phyloP scores from a whole-genome alignment of 2,797 vertebrate genomes.

The Hippopotamyrus pictus region DNA sequence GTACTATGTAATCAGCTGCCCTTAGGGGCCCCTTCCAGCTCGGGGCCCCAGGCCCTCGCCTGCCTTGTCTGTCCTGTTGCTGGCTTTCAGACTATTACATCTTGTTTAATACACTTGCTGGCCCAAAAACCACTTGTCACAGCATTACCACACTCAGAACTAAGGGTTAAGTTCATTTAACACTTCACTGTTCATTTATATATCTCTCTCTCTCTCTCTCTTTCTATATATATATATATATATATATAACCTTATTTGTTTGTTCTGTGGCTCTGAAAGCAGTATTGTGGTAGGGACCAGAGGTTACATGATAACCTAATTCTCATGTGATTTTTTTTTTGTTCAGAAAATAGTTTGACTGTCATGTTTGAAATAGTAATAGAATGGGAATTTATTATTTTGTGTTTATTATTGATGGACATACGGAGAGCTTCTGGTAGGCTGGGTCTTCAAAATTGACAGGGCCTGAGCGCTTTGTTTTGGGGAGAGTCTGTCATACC shows the following conservation, averaged over 20 bases:
- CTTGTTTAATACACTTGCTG: not conserved
- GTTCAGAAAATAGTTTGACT: not conserved
- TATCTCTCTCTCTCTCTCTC: too few species aligned
- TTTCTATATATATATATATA: not conserved
- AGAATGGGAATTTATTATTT: not conserved
- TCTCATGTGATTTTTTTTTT: not conserved
- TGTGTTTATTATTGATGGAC: not conserved
- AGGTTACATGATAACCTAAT: not conserved
- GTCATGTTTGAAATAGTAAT: not conserved
- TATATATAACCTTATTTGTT: not conserved
- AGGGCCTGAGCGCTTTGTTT: not conserved
- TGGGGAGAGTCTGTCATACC: not conserved
- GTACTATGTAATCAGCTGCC: not conserved
- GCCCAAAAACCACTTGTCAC: not conserved
- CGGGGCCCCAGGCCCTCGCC: not conserved
- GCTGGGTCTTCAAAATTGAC: not conserved
- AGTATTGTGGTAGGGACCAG: not conserved
- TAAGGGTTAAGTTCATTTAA: not conserved
- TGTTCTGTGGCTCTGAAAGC: not conserved
- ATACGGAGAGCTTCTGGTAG: not conserved
- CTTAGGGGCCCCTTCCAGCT: not conserved
- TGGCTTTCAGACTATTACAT: not conserved
- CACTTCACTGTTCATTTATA: not conserved
- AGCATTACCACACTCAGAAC: not conserved
- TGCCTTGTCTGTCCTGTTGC: not conserved